Percentiles rank a stretch among this genome's conserved stretches.
Conservation (phyloP, 2,113 vertebrate species). For the Neogobius melanostomus region DNA sequence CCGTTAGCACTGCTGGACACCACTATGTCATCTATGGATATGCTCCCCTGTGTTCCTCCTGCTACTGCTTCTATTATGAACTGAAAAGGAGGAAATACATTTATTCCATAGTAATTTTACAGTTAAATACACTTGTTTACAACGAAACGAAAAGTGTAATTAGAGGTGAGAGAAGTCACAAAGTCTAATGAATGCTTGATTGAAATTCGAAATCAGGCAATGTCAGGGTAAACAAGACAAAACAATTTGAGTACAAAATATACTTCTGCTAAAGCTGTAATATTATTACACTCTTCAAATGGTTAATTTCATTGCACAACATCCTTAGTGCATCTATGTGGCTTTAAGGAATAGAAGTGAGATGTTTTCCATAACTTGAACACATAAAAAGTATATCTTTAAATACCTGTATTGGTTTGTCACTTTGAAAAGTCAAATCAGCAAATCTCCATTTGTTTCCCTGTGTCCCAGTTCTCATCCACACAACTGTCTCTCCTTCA, state of each 20-base stretch:
- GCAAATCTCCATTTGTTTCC: slow-evolving; percentile 79
- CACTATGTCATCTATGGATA: slow-evolving; percentile 69
- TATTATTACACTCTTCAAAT: too few species aligned
- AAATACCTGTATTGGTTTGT: slow-evolving; percentile 70
- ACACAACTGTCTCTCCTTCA: slow-evolving; percentile 63
- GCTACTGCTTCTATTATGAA: slow-evolving; percentile 74
- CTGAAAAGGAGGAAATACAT: slow-evolving; percentile 39
- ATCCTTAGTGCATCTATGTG: too few species aligned
- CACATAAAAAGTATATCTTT: neutral
- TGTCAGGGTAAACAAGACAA: too few species aligned
- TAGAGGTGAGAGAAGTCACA: too few species aligned
- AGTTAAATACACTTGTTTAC: neutral
- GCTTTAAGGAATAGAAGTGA: too few species aligned
- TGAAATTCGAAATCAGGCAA: too few species aligned
- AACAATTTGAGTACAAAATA: too few species aligned
- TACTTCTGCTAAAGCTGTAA: too few species aligned
- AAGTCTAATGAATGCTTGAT: too few species aligned
- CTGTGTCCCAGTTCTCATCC: slow-evolving; percentile 76
- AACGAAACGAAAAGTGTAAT: neutral
- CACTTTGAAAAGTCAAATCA: slow-evolving; percentile 69
- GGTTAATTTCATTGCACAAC: too few species aligned
- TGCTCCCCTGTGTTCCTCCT: slow-evolving; percentile 64
- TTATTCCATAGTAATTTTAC: neutral
- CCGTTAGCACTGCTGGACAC: slow-evolving; percentile 51
- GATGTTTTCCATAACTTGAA: too few species aligned